Evolutionary conservation across 2,888 invertebrate genomes (phyloP).

Genomic region (Agrochola macilenta): DNA sequence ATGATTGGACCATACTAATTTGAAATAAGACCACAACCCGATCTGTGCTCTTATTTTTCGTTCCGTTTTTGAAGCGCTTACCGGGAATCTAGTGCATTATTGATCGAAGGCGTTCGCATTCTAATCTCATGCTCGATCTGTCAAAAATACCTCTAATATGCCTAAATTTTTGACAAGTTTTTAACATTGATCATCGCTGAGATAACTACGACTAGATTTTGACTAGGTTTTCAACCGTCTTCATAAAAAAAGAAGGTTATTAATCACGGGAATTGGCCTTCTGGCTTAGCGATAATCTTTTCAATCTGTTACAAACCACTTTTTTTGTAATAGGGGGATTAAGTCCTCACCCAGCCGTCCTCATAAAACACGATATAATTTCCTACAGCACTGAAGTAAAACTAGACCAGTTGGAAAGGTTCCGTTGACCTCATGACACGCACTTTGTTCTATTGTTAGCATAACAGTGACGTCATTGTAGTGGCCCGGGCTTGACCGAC

Average conservation of each 20-base stretch:
- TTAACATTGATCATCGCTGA: neutral
- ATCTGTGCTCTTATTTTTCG: too few relatives aligned
- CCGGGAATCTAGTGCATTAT: too few relatives aligned
- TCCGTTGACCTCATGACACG: slow-evolving; percentile 61
- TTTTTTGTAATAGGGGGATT: neutral
- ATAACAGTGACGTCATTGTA: slow-evolving; percentile 56
- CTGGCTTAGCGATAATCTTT: neutral
- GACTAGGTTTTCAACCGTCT: neutral
- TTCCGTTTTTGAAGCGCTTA: too few relatives aligned
- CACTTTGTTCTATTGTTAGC: slow-evolving; percentile 58
- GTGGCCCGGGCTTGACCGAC: slow-evolving; percentile 5
- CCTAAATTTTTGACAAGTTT: neutral
- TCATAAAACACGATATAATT: slow-evolving; percentile 29
- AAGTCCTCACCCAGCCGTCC: slow-evolving; percentile 13
- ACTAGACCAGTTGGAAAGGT: slow-evolving; percentile 49
- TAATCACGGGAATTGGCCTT: neutral
- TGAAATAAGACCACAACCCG: too few relatives aligned
- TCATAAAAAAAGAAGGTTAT: neutral
- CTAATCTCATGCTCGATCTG: neutral
- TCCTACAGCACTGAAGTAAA: slow-evolving; percentile 18
- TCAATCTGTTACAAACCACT: neutral
- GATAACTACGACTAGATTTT: neutral
- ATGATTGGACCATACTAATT: too few relatives aligned
- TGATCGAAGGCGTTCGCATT: neutral
- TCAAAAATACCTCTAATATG: neutral